Evolutionary conservation across 2,797 vertebrate species (phyloP).

Genomic region (Pantherophis alleghaniensis): DNA sequence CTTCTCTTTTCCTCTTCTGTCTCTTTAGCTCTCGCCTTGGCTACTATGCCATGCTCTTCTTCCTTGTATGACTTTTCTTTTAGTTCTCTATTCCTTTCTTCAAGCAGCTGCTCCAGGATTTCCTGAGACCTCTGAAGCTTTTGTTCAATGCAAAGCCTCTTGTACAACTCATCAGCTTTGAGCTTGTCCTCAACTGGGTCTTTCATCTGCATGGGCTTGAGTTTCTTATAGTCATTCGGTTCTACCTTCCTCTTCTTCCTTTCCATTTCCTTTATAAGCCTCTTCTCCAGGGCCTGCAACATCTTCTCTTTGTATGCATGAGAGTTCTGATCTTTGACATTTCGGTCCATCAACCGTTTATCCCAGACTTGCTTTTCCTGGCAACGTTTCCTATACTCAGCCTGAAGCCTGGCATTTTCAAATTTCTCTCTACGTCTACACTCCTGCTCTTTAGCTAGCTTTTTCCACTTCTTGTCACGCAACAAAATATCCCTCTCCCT

Average conservation of each 20-base stretch:
- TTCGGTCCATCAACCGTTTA: constrained; percentile 4
- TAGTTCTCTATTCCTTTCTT: constrained; percentile 39
- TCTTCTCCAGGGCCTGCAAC: constrained; percentile 32
- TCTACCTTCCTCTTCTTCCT: constrained; percentile 21
- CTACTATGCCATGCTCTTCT: constrained; percentile 12
- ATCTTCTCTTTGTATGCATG: constrained; percentile 13
- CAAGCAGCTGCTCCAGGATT: constrained; percentile 40
- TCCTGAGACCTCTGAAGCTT: constrained; percentile 45
- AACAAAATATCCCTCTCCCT: constrained; percentile 14
- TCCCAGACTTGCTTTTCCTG: constrained; percentile 41
- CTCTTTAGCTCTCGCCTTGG: constrained; percentile 27
- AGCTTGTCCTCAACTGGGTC: constrained; percentile 22
- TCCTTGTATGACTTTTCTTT: constrained; percentile 40
- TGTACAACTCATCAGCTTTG: constrained; percentile 41
- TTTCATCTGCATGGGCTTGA: constrained; percentile 7
- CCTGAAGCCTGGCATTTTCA: constrained; percentile 27
- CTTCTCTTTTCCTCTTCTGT: constrained; percentile 36
- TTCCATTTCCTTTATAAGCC: constrained; percentile 34
- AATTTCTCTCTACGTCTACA: constrained; percentile 17
- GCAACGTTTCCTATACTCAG: not conserved
- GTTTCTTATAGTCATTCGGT: constrained; percentile 13
- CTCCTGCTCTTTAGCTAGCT: constrained; percentile 2
- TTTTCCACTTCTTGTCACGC: not conserved
- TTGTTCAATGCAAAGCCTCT: constrained; percentile 35
- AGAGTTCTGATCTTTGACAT: not conserved